phyloP scores from a whole-genome alignment of 1,140 invertebrate genomes.

The Eupristina koningsbergeri region DNA sequence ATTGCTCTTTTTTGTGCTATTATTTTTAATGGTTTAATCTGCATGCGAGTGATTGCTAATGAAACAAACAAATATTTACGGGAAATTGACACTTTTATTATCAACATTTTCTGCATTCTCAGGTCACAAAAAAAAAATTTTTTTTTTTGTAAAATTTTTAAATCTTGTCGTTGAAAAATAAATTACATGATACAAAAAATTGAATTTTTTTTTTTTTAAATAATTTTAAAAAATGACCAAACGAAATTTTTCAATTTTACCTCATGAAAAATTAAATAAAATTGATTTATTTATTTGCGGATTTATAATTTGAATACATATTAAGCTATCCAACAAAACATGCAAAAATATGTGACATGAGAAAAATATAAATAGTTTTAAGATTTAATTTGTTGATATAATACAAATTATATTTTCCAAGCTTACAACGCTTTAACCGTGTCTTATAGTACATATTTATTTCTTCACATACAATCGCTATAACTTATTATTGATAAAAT shows the following conservation, averaged over 20 bases:
- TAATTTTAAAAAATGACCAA: neutral
- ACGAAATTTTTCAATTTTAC: neutral
- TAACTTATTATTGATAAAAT: constrained; percentile 5
- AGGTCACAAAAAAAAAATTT: too few species aligned
- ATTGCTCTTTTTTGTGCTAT: neutral
- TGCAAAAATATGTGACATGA: neutral
- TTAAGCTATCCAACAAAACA: neutral
- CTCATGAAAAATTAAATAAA: neutral
- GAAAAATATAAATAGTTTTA: constrained; percentile 22
- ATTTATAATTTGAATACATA: neutral
- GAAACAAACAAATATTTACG: neutral
- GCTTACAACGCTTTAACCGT: neutral
- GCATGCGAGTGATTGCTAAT: neutral
- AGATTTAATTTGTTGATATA: constrained; percentile 23
- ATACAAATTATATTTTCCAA: constrained; percentile 16
- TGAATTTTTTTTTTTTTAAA: too few species aligned
- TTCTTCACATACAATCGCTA: neutral
- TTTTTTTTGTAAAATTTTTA: too few species aligned
- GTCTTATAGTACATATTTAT: constrained; percentile 5
- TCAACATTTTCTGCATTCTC: too few species aligned
- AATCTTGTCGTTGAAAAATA: too few species aligned
- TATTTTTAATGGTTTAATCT: neutral
- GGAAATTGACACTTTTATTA: too few species aligned
- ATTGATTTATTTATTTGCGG: neutral
- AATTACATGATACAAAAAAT: too few species aligned